A percentile compares a stretch with the other conserved stretches of the same genome.
Conservation (phyloP, 2,888 invertebrate species). For the Axea sp. region DNA sequence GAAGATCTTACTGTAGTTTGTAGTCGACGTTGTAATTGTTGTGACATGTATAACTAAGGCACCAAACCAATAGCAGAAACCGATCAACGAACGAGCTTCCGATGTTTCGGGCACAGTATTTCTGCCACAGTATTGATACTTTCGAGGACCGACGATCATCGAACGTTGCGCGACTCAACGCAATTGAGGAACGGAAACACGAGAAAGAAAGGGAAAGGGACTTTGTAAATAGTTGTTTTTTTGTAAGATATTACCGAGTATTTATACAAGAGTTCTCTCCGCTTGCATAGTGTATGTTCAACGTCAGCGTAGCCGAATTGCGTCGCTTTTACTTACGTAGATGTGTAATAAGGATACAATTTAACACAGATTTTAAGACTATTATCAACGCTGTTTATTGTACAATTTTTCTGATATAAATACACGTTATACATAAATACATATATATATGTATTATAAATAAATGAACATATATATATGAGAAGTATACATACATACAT, state of each 20-base stretch:
- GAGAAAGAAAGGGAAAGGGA: background rate
- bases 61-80: background rate
- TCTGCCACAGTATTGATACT: slow-evolving; percentile 41
- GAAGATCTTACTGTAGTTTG: slow-evolving; percentile 15
- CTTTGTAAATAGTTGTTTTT: slow-evolving; percentile 34
- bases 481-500: too few species aligned
- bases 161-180: background rate
- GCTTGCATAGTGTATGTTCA: slow-evolving; percentile 53
- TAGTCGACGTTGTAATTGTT: slow-evolving; percentile 39
- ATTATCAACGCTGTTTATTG: slow-evolving; percentile 24
- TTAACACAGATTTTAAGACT: slow-evolving; percentile 22
- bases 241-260: slow-evolving; percentile 33
- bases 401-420: slow-evolving; percentile 39
- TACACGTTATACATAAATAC: slow-evolving; percentile 13
- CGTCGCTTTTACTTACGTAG: slow-evolving; percentile 54
- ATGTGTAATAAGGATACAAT: slow-evolving; percentile 7
- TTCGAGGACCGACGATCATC: background rate
- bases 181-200: background rate
- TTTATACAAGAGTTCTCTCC: slow-evolving; percentile 36
- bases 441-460: slow-evolving; percentile 5
- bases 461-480: slow-evolving; percentile 15
- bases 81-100: slow-evolving; percentile 26
- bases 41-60: slow-evolving; percentile 9
- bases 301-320: slow-evolving; percentile 65
- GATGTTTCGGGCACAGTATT: slow-evolving; percentile 35